A percentile compares a stretch with the other conserved stretches of the same genome.
phyloP scores from a whole-genome alignment of 2,113 vertebrate species.

The Ptilorrhoa leucosticta region DNA sequence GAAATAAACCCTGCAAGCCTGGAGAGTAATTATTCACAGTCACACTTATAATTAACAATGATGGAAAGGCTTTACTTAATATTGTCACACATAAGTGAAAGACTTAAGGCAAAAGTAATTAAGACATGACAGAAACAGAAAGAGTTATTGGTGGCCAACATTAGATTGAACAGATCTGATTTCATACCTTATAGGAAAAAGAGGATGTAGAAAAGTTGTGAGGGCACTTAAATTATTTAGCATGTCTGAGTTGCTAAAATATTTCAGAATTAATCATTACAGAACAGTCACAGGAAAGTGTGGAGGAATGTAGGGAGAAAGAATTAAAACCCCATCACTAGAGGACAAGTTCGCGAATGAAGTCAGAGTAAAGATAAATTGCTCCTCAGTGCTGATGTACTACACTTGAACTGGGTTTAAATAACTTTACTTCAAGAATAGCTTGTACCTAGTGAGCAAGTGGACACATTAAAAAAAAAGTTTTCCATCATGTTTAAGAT shows the following conservation, averaged over 20 bases:
- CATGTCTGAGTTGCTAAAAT: neutral
- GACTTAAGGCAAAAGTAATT: conserved; percentile 36
- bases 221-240: neutral
- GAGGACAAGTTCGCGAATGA: neutral
- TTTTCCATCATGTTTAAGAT: neutral
- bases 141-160: neutral
- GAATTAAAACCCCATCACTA: neutral
- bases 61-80: conserved; percentile 35
- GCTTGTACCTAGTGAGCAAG: neutral
- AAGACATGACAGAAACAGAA: conserved; percentile 7
- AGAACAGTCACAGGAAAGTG: neutral
- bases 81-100: conserved; percentile 22
- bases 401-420: neutral
- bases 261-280: conserved; percentile 25
- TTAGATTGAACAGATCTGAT: neutral
- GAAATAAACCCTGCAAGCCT: neutral
- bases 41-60: conserved; percentile 41
- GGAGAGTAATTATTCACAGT: conserved; percentile 49
- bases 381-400: neutral
- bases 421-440: neutral
- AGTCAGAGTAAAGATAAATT: neutral
- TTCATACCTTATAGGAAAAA: neutral
- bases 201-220: neutral
- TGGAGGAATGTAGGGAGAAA: neutral
- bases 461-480: neutral